Base-by-base conservation (phyloP, 2,888 invertebrate species). In the Strigamia maritima region DNA sequence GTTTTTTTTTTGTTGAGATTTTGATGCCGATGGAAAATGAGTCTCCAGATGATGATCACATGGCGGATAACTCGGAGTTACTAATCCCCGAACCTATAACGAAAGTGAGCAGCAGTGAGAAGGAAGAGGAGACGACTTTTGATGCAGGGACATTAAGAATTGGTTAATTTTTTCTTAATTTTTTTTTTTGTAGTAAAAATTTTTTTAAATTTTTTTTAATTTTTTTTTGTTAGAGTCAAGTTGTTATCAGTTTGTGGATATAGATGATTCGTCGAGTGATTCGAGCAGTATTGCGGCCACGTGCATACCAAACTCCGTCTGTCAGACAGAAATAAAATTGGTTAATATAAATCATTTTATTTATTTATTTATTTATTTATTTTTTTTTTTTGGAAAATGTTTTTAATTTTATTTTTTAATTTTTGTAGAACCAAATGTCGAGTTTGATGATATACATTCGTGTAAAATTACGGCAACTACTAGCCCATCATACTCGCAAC, bases 11-110 rank as follows among this genome's bases (percentile, higher is more conserved):
- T n/a, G n/a, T n/a, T n/a, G n/a, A n/a, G n/a, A n/a, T n/a, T n/a
- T n/a, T n/a, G n/a, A n/a, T n/a, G n/a, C 70, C 49, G 28, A 44
- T 10, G 12, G 44, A 26, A 6, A 74, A 70, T 38, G 79, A 79
- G 14, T 35, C 26, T 10, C 77, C 38, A 16, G 79, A 77, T n/a
- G 19, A 74, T 6, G 70, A 40, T 31, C 77, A 79, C 4, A 31
- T 40, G 8, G 79, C 70, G 10, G 78, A 78, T 26, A 12, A 24
- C 38, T 76, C 80, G 1, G 77, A 79, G 70, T 54, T 80, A 44
- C 49, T 80, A 38, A 80, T 80, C 28, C 79, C 80, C 8, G 80
- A 80, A 76, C 80, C 80, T 1, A n/a, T n/a, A 12, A 54, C 78
- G 7, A 31, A 19, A 16, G 22, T 75, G 24, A 26, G 19, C 16